These are phyloP conservation scores for Oreortyx pictus DNA, from an alignment of 2,797 vertebrate species.

Conservation along the genomic window DNA sequence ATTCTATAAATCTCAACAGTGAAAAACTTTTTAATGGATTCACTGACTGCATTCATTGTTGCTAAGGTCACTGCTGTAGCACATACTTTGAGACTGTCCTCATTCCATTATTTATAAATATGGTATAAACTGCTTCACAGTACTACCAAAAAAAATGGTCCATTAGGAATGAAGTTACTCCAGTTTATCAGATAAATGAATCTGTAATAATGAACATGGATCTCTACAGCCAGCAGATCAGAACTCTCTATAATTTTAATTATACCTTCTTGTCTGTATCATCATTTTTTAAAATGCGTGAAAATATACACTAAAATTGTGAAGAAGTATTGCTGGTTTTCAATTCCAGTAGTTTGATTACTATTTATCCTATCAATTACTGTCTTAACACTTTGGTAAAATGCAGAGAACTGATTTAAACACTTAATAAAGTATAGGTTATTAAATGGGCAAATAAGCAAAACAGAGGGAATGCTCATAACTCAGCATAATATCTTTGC, in stretches of 20 bases:
- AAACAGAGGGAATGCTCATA: background rate
- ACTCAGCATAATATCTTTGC: background rate
- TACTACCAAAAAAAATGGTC: background rate
- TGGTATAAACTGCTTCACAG: background rate
- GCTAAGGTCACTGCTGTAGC: constrained; percentile 16
- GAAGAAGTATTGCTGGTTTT: constrained; percentile 21
- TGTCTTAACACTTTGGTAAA: background rate
- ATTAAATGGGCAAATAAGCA: constrained; percentile 33
- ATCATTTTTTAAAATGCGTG: constrained; percentile 35
- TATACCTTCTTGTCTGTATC: constrained; percentile 26
- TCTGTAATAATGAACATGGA: background rate
- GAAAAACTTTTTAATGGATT: constrained; percentile 13
- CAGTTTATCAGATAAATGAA: background rate
- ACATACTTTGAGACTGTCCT: background rate
- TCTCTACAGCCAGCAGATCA: constrained; percentile 14
- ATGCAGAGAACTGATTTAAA: background rate
- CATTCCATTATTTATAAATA: constrained; percentile 28
- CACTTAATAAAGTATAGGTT: background rate
- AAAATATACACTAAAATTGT: constrained; percentile 22
- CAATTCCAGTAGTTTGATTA: constrained; percentile 36
- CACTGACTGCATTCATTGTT: background rate
- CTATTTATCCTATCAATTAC: constrained; percentile 53
- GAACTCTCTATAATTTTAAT: constrained; percentile 39
- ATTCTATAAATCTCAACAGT: background rate
- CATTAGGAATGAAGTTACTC: background rate